Base-by-base conservation (phyloP, 2,888 invertebrate genomes). In the Stenolophus ochropezus region DNA sequence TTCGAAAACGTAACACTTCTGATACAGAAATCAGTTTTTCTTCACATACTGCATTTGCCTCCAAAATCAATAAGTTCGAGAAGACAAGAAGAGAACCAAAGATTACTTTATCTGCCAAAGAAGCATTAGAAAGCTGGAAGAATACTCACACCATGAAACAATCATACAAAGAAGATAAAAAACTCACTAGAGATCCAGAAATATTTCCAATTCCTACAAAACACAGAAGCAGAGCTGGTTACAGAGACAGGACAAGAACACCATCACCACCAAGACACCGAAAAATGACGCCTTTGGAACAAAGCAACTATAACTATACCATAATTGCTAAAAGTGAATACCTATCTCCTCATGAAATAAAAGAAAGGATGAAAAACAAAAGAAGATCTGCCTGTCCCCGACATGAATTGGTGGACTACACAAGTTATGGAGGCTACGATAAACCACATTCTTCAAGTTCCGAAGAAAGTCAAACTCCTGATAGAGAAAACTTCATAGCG, bases 41-140 rank as follows among this genome's bases (percentile, higher is more conserved):
- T 8, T 18, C 21, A 11, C 23, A n/a, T 14, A 73, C 20, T 21
- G 47, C 20, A 73, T 4, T 47, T 47, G 6, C 47, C 47, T 8
- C 73, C 11, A 33, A 56, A 51, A 49, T 27, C 5, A 18, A 51
- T n/a, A 33, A 56, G 0, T 18, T 58, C 16, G 58, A 25, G 27
- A 76, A 76, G 4, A 27, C 21, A 76, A n/a, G 2, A n/a, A 42
- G 58, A 33, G 56, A 27, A 27, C 33, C 58, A n/a, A 23, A 61
- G 5, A 42, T 42, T n/a, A 53, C 51, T 11, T 42, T 16, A 47
- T 77, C 77, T 8, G 65, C 42, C 4, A 73, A 56, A 56, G 56
- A 80, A 47, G 80, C 80, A 21, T 42, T 80, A 27, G 56, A 73
- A 42, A 71, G 58, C 33, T 80, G 80, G 80, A 80, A 80, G 49